phyloP scores from a whole-genome alignment of 2,797 vertebrate genomes.

The Eurystomus glaucurus region DNA sequence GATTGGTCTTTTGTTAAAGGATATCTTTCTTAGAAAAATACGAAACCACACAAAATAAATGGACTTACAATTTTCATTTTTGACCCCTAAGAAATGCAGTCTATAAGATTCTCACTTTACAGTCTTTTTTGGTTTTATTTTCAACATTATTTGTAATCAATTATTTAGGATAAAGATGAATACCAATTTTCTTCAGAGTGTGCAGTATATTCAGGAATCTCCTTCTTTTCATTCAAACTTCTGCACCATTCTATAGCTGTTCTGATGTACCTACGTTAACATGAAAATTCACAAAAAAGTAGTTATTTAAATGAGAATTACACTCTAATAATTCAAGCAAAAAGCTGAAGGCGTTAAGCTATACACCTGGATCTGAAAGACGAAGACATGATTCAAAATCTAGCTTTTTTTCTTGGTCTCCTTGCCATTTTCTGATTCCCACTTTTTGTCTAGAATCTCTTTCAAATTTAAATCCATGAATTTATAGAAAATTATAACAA shows the following conservation, averaged over 20 bases:
- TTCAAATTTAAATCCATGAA: background rate
- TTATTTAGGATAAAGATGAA: conserved; percentile 23
- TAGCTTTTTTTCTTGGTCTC: background rate
- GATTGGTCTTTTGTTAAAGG: background rate
- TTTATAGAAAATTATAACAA: background rate
- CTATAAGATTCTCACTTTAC: background rate
- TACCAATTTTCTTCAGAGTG: conserved; percentile 80
- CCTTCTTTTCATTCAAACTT: conserved; percentile 59
- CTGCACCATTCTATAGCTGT: conserved; percentile 80
- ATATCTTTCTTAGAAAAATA: background rate
- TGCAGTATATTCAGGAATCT: background rate
- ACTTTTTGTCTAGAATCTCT: background rate
- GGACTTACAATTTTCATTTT: background rate
- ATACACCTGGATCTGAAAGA: background rate
- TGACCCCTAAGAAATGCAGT: background rate
- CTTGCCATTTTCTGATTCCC: background rate
- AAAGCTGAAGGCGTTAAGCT: background rate
- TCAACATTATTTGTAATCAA: background rate
- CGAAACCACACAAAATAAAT: background rate
- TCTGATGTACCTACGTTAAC: conserved; percentile 78
- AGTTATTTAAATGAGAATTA: background rate
- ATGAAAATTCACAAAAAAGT: conserved; percentile 15
- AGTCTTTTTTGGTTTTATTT: background rate
- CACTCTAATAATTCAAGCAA: background rate
- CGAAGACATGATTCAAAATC: background rate